Conservation (phyloP, 2,888 invertebrate species). For the Ceraclea dissimilis region DNA sequence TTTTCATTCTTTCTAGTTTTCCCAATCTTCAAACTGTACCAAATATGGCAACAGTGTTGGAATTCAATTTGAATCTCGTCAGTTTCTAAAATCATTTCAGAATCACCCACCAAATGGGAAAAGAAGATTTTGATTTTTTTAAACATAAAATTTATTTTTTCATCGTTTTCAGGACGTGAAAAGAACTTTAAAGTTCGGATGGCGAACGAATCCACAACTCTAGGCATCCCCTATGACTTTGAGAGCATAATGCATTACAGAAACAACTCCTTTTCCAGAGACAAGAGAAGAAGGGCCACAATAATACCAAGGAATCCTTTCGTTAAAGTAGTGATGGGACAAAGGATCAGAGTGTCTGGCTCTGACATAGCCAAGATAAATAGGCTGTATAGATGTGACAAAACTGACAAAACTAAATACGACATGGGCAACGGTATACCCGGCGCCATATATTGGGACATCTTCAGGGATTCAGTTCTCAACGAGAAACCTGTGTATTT, state of each 20-base stretch:
- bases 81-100: too few relatives aligned
- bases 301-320: constrained; percentile 35
- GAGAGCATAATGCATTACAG: constrained; percentile 38
- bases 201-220: constrained; percentile 26
- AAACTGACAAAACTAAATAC: constrained; percentile 17
- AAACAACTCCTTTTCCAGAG: constrained; percentile 41
- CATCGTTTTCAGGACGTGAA: constrained; percentile 27
- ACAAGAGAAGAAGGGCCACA: constrained; percentile 34
- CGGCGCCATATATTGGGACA: constrained; percentile 24
- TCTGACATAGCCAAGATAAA: constrained; percentile 32
- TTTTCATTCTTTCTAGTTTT: too few relatives aligned
- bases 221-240: constrained; percentile 30
- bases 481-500: constrained; percentile 25
- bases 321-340: constrained; percentile 33
- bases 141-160: background rate
- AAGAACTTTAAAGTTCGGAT: constrained; percentile 28
- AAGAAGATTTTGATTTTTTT: too few relatives aligned
- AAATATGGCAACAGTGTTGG: too few relatives aligned
- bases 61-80: too few relatives aligned
- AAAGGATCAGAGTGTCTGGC: constrained; percentile 30
- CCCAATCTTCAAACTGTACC: too few relatives aligned
- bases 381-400: constrained; percentile 30
- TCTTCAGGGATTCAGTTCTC: constrained; percentile 20
- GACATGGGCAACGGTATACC: constrained; percentile 24
- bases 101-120: too few relatives aligned